A percentile compares a stretch with the other conserved stretches of the same genome.
phyloP scores from a whole-genome alignment of 2,113 vertebrate species.

The Trogon surrucura region DNA sequence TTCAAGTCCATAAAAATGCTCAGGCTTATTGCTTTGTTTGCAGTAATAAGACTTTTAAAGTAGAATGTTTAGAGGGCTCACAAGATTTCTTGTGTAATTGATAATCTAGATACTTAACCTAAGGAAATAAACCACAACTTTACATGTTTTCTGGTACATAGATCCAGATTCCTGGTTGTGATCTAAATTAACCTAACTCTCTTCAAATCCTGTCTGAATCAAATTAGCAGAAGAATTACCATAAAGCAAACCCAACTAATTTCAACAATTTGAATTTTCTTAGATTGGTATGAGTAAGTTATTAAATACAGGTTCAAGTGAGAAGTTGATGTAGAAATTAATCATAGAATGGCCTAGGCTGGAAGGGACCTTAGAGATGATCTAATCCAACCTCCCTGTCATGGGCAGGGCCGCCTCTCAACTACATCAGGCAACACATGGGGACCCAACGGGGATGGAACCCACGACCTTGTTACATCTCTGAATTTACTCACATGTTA shows the following conservation, averaged over 20 bases:
- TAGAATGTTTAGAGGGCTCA: neutral
- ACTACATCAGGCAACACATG: too few relatives aligned
- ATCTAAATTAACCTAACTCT: neutral
- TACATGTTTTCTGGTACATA: neutral
- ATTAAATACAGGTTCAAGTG: neutral
- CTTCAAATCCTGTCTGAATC: neutral
- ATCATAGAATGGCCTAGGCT: too few relatives aligned
- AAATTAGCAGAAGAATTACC: neutral
- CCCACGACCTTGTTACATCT: neutral
- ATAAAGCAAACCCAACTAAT: neutral
- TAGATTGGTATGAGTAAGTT: neutral
- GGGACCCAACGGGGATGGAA: too few relatives aligned
- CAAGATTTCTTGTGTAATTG: neutral
- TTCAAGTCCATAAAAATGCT: neutral
- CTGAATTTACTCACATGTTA: fast-evolving
- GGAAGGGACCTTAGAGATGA: too few relatives aligned
- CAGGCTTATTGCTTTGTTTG: neutral
- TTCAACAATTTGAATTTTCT: neutral
- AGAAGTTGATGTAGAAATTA: neutral
- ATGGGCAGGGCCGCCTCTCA: too few relatives aligned
- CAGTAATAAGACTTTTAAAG: neutral
- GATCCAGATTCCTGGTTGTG: neutral
- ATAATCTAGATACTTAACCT: neutral
- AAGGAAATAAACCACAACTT: neutral
- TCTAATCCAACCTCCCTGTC: too few relatives aligned